Base-by-base conservation (phyloP, 1,140 invertebrate genomes). In the Psix sp. region DNA sequence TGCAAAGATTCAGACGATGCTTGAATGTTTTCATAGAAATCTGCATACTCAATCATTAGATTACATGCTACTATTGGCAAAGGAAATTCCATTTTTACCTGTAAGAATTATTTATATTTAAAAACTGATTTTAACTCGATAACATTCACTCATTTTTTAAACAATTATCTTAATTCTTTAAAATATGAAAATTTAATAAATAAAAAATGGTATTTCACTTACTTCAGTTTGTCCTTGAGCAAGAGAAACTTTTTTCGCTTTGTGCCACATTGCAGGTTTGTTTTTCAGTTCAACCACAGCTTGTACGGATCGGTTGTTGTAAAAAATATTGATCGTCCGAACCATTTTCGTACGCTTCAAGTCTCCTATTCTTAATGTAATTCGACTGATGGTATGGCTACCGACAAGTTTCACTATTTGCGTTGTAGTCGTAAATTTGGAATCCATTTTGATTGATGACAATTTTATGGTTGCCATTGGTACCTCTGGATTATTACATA, bases 31-130 rank as follows among this genome's bases (percentile, higher is more conserved):
- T 99, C 98, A 81, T 98, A 98, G 84, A 99, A 99, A 80, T 99
- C 97, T 0, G 95, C 93, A 87, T 98, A 99, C 83, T 99, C 97
- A 80, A 99, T 95, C 96, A 99, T 99, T n/a, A 99, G 87, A 87
- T 99, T 99, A 79, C 97, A 99, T 0, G 97, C 97, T 0, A 98
- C 94, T 35, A 99, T 98, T 0, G 98, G 97, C 17, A 99, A 87
- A 0, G 96, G 95, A 80, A 99, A 97, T 83, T 98, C 96, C 46
- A 98, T 95, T 87, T 98, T 97, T 0, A 98, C 67, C 67, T 71
- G 15, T 11, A 42, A 31, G n/a, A 13, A 5, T 24, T 24, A 4
- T 24, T 24, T 24, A 24, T 24, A 7, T 24, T 24, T 24, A 4
- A 4, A 24, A 24, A n/a, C n/a, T n/a, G n/a, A n/a, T n/a, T n/a